Evolutionary conservation across 2,797 vertebrate genomes (phyloP), one percentile per base, ranked within the genome.

Genomic region (Discoglossus pictus): DNA sequence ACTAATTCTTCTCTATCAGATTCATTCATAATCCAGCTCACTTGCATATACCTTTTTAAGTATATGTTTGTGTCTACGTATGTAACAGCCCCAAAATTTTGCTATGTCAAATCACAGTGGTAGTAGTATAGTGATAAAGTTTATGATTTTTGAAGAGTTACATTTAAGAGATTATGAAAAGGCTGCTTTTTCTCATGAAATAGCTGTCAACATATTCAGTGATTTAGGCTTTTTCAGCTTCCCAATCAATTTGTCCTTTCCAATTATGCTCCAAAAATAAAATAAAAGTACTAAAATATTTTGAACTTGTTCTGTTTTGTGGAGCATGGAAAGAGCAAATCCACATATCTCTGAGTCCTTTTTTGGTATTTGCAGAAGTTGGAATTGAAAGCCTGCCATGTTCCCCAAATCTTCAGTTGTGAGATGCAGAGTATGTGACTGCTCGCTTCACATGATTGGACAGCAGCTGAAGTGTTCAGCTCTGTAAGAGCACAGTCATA

Each of bases 321-420:
- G 73, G 75, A 75, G 78, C 65, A 64, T 34, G 20, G 69, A 17
- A 51, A 50, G 25, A 68, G 61, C 52, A 0, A 25, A 72, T 70
- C 50, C 15, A 27, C 55, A 24, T 40, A 0, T 31, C 25, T 74
- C 60, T 40, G 56, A 21, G 43, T 80, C 78, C 64, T 83, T 77
- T 81, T 85, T 80, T 69, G 79, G 77, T 77, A 59, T 81, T 79
- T 76, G 24, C 34, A 36, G 42, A 54, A 24, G 61, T 76, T 68
- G 73, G 43, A 79, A 72, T 74, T 58, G 64, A 68, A 74, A 68
- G 61, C 75, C 39, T 52, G 48, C 75, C 0, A 60, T 65, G 40
- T 68, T 63, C 59, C 67, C 18, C 46, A 68, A 0, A 58, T 68
- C 35, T 50, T 79, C 61, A 58, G 27, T 48, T 12, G 74, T 68